A percentile compares a stretch with the other conserved stretches of the same genome.
Conservation (phyloP, 2,113 vertebrate genomes). For the Sus scrofa region T2T-Sscrofa CM000830.6:130930001-130930500, state of each 20-base stretch:
- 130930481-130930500: neutral
- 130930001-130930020: constrained; percentile 19
- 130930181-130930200: neutral
- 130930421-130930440: neutral
- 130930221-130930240: constrained; percentile 29
- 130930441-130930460: neutral
- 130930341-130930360: neutral
- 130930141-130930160: constrained; percentile 34
- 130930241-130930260: neutral
- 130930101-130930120: neutral
- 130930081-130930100: no score
- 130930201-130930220: constrained; percentile 47
- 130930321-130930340: constrained; percentile 20
- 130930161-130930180: constrained; percentile 59
- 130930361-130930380: neutral
- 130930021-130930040: constrained; percentile 33
- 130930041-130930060: constrained; percentile 55
- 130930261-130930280: neutral
- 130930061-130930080: neutral
- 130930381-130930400: neutral
- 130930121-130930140: constrained; percentile 52
- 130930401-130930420: neutral
- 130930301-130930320: neutral
- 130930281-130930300: neutral
- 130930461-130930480: neutral